Evolutionary conservation across 2,888 invertebrate species (phyloP), one percentile per base, ranked within the genome.

Genomic region (Pyrrhia umbra): DNA sequence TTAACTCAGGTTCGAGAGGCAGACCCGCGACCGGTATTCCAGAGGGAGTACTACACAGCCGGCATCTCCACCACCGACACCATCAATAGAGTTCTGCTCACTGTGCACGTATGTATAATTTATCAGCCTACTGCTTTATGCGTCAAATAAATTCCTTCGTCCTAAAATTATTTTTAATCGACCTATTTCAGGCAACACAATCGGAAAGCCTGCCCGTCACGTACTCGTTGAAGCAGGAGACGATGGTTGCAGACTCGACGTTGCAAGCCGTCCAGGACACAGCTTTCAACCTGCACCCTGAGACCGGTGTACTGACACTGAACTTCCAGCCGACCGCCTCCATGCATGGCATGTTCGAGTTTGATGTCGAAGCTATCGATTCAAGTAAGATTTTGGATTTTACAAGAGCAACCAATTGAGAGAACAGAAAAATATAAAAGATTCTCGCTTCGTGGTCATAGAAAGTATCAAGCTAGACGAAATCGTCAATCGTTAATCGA

Each of bases 261-360:
- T 85, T 96, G 25, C 85, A 86, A 6, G 80, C 84, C 0, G 90
- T 95, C 10, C 84, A 81, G 37, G 77, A 88, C 3, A 79, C 83
- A 0, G 93, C 95, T 1, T 95, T 96, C 76, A 39, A 65, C 0
- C 75, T 96, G 21, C 72, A 95, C 78, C 39, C 76, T 0, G 64
- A 75, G 6, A 90, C 90, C 0, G 96, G 96, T 6, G 87, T 90
- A 16, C 83, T 96, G 16, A 85, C 79, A 0, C 88, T 96, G 20
- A 94, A 92, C 77, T 95, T 96, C 52, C 89, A 92, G 69, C 95
- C 96, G 2, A 91, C 93, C 0, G 85, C 88, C 6, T 89, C 90
- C 55, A 96, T 96, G 96, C 92, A 92, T 23, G 97, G 97, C 62
- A 96, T 95, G 91, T 96, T 96, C 80, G 92, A 92, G 74, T 96